Evolutionary conservation across 2,797 vertebrate species (phyloP).

Genomic region (Clarias pachynema): DNA sequence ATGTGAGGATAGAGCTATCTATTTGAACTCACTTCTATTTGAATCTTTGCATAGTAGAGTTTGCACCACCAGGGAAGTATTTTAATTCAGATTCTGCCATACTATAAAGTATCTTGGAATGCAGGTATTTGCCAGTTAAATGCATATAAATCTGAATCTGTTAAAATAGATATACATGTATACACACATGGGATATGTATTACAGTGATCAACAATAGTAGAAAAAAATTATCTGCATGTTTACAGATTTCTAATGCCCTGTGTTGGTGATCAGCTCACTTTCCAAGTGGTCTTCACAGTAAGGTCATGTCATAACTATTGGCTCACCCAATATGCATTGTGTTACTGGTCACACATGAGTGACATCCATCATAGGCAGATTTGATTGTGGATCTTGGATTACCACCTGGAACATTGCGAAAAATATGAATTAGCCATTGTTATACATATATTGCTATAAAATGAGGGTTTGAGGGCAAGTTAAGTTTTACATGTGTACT

Average conservation of each 20-base stretch:
- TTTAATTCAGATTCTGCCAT: neutral
- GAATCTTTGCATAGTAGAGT: neutral
- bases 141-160: neutral
- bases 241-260: conserved; percentile 20
- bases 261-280: neutral
- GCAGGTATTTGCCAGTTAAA: neutral
- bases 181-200: neutral
- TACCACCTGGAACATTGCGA: conserved; percentile 17
- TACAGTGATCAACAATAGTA: conserved; percentile 4
- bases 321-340: neutral
- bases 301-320: neutral
- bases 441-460: neutral
- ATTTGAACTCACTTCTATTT: neutral
- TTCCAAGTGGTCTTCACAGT: conserved; percentile 14
- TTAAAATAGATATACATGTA: neutral
- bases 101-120: neutral
- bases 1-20: neutral
- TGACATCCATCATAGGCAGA: conserved; percentile 1
- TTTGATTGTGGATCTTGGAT: neutral
- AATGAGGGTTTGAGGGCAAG: neutral
- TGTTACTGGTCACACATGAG: conserved; percentile 14
- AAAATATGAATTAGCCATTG: neutral
- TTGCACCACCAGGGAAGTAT: neutral
- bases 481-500: neutral
- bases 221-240: neutral